Evolutionary conservation across 2,113 vertebrate species (phyloP).

Genomic region (Corvus cornix): DNA sequence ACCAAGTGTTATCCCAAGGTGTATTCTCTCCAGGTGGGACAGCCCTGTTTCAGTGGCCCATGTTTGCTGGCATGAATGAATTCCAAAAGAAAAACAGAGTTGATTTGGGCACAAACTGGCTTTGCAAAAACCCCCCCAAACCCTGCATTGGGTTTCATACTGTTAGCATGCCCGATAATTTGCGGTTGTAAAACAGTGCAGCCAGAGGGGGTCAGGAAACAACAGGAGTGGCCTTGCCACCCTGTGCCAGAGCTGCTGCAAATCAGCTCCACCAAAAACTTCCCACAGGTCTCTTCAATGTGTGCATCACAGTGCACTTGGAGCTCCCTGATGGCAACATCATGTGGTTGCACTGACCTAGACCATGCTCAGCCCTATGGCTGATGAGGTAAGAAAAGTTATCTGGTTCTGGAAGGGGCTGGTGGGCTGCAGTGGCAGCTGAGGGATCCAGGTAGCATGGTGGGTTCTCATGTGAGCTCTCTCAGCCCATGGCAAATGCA

Average conservation of each 20-base stretch:
- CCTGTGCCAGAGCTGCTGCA: not conserved
- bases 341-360: not conserved
- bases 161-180: not conserved
- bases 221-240: not conserved
- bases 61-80: not conserved
- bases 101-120: not conserved
- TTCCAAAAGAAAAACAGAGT: not conserved
- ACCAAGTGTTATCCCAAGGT: not conserved
- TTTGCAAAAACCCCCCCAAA: not conserved
- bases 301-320: too few relatives aligned
- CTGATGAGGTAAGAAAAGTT: rapidly evolving
- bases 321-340: not conserved
- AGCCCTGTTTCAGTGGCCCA: not conserved
- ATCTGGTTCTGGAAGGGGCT: not conserved
- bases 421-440: not conserved
- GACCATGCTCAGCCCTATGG: not conserved
- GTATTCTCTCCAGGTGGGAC: not conserved
- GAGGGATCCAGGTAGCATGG: not conserved
- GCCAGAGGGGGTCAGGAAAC: rapidly evolving
- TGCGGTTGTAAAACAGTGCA: not conserved
- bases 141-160: not conserved
- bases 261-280: not conserved
- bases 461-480: not conserved
- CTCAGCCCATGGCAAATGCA: not conserved
- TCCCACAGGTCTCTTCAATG: rapidly evolving